These are phyloP conservation scores for Isurus oxyrinchus DNA, from an alignment of 2,113 vertebrate genomes.

Conservation along the genomic window DNA sequence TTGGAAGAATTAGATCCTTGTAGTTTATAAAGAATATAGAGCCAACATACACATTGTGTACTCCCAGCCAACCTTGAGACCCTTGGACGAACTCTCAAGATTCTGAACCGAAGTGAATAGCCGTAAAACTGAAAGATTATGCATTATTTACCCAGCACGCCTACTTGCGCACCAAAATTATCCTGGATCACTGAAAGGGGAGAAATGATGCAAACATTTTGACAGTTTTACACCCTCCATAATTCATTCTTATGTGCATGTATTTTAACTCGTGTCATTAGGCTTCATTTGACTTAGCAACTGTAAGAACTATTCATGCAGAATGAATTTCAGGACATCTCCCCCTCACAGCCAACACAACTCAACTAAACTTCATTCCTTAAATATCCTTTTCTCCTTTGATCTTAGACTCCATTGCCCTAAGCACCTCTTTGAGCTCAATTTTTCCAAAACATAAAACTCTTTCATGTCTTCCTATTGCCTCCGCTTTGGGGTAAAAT, in stretches of 20 bases:
- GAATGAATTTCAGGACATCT: no score
- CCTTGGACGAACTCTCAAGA: constrained; percentile 62
- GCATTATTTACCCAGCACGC: constrained; percentile 58
- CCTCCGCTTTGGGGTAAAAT: no score
- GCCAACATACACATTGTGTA: constrained; percentile 57
- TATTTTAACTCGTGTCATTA: background rate
- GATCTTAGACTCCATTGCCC: no score
- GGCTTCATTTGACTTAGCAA: background rate
- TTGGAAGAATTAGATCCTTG: constrained; percentile 67
- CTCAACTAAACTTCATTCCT: no score
- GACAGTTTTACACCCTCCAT: background rate
- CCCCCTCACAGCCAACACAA: no score
- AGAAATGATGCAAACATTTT: background rate
- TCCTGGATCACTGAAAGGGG: background rate
- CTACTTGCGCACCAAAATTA: constrained; percentile 40
- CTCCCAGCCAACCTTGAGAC: constrained; percentile 60
- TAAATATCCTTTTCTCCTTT: no score
- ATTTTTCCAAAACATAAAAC: no score
- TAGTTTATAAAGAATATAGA: constrained; percentile 49
- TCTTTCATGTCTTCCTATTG: no score
- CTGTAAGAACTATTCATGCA: background rate
- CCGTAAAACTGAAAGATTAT: constrained; percentile 55
- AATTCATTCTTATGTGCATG: background rate
- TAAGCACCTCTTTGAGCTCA: no score
- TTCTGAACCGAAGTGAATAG: constrained; percentile 61